phyloP scores from a whole-genome alignment of 2,888 invertebrate genomes.

The Nipponacmea schrenckii region DNA sequence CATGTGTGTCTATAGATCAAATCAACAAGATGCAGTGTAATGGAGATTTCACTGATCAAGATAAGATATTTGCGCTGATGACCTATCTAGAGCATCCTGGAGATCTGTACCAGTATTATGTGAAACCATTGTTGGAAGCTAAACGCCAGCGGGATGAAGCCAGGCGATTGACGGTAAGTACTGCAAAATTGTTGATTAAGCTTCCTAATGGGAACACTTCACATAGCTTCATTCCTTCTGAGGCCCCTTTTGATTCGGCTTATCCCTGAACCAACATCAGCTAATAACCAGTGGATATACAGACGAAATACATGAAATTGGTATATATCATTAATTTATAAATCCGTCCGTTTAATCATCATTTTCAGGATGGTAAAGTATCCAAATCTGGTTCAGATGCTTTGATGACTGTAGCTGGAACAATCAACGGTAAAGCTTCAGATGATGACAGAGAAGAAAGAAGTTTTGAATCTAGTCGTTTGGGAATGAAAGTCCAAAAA shows the following conservation, averaged over 20 bases:
- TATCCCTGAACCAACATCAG: no score
- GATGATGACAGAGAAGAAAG: conserved; percentile 29
- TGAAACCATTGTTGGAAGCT: conserved; percentile 28
- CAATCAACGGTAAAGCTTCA: conserved; percentile 27
- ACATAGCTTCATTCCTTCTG: not conserved
- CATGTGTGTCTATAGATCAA: conserved; percentile 26
- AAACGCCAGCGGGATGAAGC: conserved; percentile 25
- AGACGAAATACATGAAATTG: no score
- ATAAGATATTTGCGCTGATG: conserved; percentile 34
- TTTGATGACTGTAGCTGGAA: conserved; percentile 37
- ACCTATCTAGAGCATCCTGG: conserved; percentile 36
- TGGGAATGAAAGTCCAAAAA: conserved; percentile 39
- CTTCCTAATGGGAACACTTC: not conserved
- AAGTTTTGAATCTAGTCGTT: conserved; percentile 29
- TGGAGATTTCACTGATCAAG: conserved; percentile 31
- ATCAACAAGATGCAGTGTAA: conserved; percentile 38
- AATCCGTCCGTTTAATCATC: no score
- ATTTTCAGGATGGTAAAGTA: conserved; percentile 35
- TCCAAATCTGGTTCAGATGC: conserved; percentile 43
- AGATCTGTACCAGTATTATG: conserved; percentile 36
- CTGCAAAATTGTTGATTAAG: not conserved
- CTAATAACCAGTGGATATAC: no score
- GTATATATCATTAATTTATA: no score
- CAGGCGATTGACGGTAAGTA: conserved; percentile 30
- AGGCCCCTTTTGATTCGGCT: not conserved